A percentile compares a stretch with the other conserved stretches of the same genome.
Evolutionary conservation across 2,888 invertebrate species (phyloP).

Genomic region (Miltochrista miniata): DNA sequence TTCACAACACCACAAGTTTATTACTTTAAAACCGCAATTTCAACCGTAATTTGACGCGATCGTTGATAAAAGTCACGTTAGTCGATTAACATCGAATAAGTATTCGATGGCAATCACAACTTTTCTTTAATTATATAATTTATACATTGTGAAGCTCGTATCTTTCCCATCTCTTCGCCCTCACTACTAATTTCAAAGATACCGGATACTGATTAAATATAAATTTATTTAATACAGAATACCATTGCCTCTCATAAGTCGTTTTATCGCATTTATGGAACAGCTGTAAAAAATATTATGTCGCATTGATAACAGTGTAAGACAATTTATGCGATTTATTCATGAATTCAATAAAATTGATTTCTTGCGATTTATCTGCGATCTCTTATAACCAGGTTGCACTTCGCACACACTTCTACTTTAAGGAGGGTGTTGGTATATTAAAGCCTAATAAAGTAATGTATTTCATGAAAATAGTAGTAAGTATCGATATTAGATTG

Average conservation of each 20-base stretch:
- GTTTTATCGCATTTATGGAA: conserved; percentile 60
- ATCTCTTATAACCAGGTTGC: conserved; percentile 54
- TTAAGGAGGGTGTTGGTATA: conserved; percentile 49
- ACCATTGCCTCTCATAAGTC: conserved; percentile 44
- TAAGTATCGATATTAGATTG: conserved; percentile 63
- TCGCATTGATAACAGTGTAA: conserved; percentile 64
- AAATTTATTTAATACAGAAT: conserved; percentile 71
- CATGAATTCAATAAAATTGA: conserved; percentile 69
- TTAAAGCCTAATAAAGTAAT: conserved; percentile 55
- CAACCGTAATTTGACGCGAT: conserved; percentile 54
- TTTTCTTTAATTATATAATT: conserved; percentile 81
- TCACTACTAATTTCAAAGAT: conserved; percentile 74
- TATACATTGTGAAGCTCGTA: conserved; percentile 66
- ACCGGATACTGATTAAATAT: conserved; percentile 67
- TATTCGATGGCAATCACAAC: conserved; percentile 65
- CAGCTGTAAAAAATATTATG: conserved; percentile 69
- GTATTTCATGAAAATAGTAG: conserved; percentile 59
- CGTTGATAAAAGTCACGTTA: conserved; percentile 57
- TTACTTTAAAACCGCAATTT: conserved; percentile 40
- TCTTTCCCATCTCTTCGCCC: conserved; percentile 65
- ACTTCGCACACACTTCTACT: conserved; percentile 31
- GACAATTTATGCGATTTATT: conserved; percentile 75
- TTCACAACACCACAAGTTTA: conserved; percentile 26
- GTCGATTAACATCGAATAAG: conserved; percentile 66
- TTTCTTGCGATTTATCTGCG: conserved; percentile 64